These are phyloP conservation scores for Gymnoscopelus microlampas DNA, from an alignment of 2,797 vertebrate species.

Conservation along the genomic window DNA sequence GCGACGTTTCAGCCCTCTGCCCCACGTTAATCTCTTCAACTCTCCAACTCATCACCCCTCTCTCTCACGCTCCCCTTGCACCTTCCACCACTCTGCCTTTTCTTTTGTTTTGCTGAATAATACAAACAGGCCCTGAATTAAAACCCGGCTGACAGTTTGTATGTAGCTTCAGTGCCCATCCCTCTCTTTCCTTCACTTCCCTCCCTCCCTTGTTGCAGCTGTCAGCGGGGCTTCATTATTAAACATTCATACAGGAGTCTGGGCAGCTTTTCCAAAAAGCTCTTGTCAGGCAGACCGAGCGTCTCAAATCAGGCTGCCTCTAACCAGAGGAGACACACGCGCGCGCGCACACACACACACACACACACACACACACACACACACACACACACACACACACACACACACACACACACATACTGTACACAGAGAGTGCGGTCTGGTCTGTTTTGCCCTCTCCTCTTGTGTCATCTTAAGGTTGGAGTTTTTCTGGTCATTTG, in stretches of 20 bases:
- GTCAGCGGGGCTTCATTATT: conserved; percentile 80
- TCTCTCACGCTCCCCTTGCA: not conserved
- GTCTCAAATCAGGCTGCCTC: conserved; percentile 72
- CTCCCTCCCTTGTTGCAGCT: conserved; percentile 67
- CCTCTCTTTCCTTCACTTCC: conserved; percentile 27
- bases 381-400: conserved; percentile 56
- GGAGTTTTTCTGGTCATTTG: too few species aligned
- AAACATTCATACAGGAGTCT: conserved; percentile 79
- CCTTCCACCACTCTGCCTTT: conserved; percentile 40
- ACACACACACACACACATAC: conserved; percentile 55
- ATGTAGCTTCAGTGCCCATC: conserved; percentile 61
- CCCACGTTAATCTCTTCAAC: conserved; percentile 35
- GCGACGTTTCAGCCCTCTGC: conserved; percentile 12
- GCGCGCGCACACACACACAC: conserved; percentile 5
- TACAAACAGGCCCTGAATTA: conserved; percentile 69
- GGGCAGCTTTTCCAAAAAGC: conserved; percentile 76
- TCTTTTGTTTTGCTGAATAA: conserved; percentile 66
- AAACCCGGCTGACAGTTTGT: conserved; percentile 75
- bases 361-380: conserved; percentile 10
- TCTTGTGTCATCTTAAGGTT: too few species aligned
- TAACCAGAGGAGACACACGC: conserved; percentile 73
- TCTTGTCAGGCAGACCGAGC: conserved; percentile 78
- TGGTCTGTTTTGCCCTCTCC: not conserved
- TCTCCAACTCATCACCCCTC: conserved; percentile 14
- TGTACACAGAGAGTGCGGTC: not conserved